Evolutionary conservation across 2,797 vertebrate species (phyloP), one percentile per base, ranked within the genome.

Genomic region (Caiman crocodilus): DNA sequence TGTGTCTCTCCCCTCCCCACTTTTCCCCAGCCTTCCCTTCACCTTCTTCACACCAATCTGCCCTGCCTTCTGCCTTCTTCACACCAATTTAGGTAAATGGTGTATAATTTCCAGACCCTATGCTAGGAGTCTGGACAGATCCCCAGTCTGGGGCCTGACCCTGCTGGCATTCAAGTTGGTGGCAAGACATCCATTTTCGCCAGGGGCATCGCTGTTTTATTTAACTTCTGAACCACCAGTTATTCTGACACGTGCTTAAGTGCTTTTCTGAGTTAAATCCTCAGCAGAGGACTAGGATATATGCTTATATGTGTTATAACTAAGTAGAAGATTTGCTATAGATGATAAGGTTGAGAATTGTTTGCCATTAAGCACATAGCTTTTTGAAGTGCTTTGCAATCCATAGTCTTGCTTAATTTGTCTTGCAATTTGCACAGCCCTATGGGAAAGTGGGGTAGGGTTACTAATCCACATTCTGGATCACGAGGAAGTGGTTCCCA

Each of bases 101-200:
- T 50, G 81, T 89, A 88, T 94, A 92, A 94, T 95, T 90, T 94
- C 92, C 76, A 69, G 73, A 79, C 93, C 77, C 76, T 84, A 79
- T 82, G 73, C 71, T 94, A 96, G 95, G 82, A 94, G 94, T 76
- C 80, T 35, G 92, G 94, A 86, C 95, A 96, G 91, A 90, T 59
- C 84, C 92, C 91, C 80, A 80, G 86, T 93, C 35, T 35, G 67
- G 32, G 20, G 23, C 32, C 7, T 35, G 23, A 71, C 14, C 69
- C 21, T 23, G 13, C 13, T 25, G 21, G 32, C 69, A 35, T 71
- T 69, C 21, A 35, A 69, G 32, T 35, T 20, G 21, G 67, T 23
- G 20, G 23, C 67, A 69, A 21, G 35, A 69, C 67, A 13, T 69
- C 67, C 67, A 69, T 35, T 69, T n/a, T 32, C 65, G 17, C 18